Percentiles rank a stretch among this genome's conserved stretches.
Evolutionary conservation across 2,113 vertebrate species (phyloP).

Genomic region (Tachycineta bicolor): DNA sequence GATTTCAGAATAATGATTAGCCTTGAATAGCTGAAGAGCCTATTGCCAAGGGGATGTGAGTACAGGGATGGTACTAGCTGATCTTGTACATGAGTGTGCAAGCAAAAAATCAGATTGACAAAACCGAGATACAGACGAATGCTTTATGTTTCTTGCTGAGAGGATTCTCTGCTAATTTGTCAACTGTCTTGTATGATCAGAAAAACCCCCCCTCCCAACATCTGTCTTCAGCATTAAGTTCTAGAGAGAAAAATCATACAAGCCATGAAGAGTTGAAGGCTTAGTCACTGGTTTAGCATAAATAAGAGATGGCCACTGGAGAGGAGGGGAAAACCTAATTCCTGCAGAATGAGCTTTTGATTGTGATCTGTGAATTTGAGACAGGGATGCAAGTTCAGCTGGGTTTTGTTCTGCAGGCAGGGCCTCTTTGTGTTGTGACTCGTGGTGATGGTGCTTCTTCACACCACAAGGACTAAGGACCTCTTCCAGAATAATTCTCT

Average conservation of each 20-base stretch:
- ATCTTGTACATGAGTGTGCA: neutral
- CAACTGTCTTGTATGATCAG: neutral
- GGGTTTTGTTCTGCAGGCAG: neutral
- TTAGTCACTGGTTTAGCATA: neutral
- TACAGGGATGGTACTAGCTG: neutral
- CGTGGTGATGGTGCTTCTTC: neutral
- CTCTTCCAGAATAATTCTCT: neutral
- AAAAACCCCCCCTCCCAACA: neutral
- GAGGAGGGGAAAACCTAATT: neutral
- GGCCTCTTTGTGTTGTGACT: neutral
- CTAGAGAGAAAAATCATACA: neutral
- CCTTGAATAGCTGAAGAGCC: neutral
- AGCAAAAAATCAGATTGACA: neutral
- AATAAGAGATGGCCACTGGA: neutral
- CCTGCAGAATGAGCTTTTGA: neutral
- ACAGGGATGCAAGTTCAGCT: neutral
- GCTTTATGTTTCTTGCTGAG: neutral
- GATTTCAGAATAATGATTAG: constrained; percentile 40
- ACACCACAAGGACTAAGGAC: neutral
- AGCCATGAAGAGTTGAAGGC: neutral
- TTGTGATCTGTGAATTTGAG: neutral
- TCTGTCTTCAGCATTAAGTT: neutral
- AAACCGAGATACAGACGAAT: neutral
- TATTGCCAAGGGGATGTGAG: neutral
- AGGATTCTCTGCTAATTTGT: constrained; percentile 3